Evolutionary conservation across 2,888 invertebrate species (phyloP).

Genomic region (Coleophora flavipennella): DNA sequence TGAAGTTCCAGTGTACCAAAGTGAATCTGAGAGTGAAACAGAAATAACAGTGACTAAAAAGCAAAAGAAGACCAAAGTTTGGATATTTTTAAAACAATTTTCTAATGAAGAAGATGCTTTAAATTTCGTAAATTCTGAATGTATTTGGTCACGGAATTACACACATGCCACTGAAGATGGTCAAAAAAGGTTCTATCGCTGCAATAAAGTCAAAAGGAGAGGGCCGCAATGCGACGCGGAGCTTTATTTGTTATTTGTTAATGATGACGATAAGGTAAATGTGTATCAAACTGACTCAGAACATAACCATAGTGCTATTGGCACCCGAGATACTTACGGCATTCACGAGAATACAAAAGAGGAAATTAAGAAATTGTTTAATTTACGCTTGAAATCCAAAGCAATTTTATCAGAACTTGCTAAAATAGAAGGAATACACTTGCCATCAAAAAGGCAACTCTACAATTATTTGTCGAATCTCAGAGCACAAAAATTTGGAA

Average conservation of each 20-base stretch:
- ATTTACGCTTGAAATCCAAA: too few species aligned
- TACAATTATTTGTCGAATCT: too few species aligned
- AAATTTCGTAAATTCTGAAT: conserved; percentile 11
- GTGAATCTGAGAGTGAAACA: conserved; percentile 10
- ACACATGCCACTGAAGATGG: conserved; percentile 12
- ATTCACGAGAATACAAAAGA: conserved; percentile 10
- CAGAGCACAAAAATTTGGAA: too few species aligned
- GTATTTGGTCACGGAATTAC: conserved; percentile 9
- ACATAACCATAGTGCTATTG: conserved; percentile 10
- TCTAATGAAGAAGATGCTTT: conserved; percentile 7
- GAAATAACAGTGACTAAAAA: too few species aligned
- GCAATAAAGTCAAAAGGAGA: conserved; percentile 13
- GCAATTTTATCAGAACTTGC: too few species aligned
- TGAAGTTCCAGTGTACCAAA: conserved; percentile 10
- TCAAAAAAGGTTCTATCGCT: conserved; percentile 12
- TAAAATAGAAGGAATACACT: too few species aligned
- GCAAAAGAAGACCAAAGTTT: too few species aligned
- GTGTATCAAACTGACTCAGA: conserved; percentile 9
- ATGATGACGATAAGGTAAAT: conserved; percentile 9
- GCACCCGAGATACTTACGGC: conserved; percentile 8
- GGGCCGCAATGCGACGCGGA: conserved; percentile 14
- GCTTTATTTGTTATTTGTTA: conserved; percentile 10
- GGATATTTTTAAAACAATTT: conserved; percentile 10
- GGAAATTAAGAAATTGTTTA: too few species aligned
- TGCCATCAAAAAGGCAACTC: too few species aligned